phyloP scores from a whole-genome alignment of 2,888 invertebrate genomes.

The Keiferia lycopersicella region DNA sequence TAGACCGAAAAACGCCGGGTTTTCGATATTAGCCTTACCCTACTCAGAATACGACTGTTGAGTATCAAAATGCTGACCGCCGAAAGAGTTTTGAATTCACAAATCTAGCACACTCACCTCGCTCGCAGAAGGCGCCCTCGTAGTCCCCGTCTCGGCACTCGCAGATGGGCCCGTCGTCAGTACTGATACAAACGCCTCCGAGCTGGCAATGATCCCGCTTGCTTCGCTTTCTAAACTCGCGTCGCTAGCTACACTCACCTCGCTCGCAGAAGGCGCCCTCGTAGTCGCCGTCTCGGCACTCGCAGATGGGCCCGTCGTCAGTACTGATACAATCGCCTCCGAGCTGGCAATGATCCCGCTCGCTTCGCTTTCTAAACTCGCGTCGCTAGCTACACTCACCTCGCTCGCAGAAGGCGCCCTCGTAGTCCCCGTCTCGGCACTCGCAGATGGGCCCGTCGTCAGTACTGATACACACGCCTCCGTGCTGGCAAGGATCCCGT shows the following conservation, averaged over 20 bases:
- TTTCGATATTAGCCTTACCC: no score
- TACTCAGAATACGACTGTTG: no score
- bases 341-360: conserved; percentile 92
- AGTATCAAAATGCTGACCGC: no score
- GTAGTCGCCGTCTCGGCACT: conserved; percentile 95
- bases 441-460: conserved; percentile 97
- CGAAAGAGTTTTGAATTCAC: no score
- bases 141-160: no score
- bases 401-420: conserved; percentile 96
- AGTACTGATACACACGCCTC: conserved; percentile 97
- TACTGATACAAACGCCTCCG: no score
- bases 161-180: no score
- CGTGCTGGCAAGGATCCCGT: conserved; percentile 96
- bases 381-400: conserved; percentile 88
- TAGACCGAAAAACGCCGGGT: no score
- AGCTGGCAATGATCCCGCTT: no score
- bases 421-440: conserved; percentile 95
- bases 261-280: conserved; percentile 97
- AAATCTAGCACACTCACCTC: no score
- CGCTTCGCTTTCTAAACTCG: conserved; percentile 59
- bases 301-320: conserved; percentile 96
- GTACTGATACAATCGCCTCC: conserved; percentile 98
- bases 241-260: conserved; percentile 81
- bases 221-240: no score
- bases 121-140: no score